phyloP scores from a whole-genome alignment of 2,113 vertebrate species.

The Saccopteryx leptura region DNA sequence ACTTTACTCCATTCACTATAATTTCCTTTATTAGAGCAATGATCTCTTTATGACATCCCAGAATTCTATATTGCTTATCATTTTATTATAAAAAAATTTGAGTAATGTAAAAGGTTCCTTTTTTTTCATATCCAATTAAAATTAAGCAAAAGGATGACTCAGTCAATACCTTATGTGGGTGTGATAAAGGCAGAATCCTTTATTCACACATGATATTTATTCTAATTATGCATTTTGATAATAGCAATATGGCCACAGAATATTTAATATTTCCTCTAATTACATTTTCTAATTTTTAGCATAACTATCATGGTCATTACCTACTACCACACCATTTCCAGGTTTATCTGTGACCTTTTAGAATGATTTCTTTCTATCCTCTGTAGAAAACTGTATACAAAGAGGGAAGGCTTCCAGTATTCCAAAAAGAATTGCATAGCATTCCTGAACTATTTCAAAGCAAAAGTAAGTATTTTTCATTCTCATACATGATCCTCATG shows the following conservation, averaged over 20 bases:
- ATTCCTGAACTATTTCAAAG: background rate
- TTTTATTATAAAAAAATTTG: background rate
- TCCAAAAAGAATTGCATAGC: background rate
- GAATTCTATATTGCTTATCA: background rate
- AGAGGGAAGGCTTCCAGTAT: background rate
- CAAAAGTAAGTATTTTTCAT: background rate
- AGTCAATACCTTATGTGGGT: background rate
- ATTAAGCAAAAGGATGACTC: background rate
- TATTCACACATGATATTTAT: background rate
- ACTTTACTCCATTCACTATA: background rate
- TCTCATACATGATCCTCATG: background rate
- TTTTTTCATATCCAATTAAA: background rate
- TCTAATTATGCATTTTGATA: background rate
- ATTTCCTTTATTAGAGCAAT: background rate
- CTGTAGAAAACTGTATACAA: background rate
- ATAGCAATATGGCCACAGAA: accelerated
- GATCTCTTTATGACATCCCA: background rate
- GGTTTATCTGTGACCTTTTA: background rate
- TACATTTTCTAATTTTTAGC: background rate
- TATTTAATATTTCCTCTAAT: background rate
- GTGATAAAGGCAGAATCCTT: background rate
- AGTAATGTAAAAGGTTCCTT: background rate
- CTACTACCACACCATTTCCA: background rate
- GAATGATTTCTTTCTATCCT: background rate
- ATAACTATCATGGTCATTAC: background rate